Evolutionary conservation across 2,113 vertebrate species (phyloP).

Genomic region (Hypanus sabinus): DNA sequence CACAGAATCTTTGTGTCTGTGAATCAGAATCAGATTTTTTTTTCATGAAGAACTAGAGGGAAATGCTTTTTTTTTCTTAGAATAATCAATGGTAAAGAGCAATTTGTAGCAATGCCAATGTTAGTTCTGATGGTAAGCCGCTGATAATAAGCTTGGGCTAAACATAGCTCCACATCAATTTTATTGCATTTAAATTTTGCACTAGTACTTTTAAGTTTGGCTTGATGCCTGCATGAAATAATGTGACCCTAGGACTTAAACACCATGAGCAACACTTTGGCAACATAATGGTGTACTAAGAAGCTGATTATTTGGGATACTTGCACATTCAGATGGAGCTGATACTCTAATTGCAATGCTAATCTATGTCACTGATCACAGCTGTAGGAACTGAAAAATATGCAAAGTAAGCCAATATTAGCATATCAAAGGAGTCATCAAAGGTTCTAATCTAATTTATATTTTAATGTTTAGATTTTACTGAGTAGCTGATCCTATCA

Average conservation of each 20-base stretch:
- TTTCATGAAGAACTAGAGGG: not conserved
- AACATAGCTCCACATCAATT: not conserved
- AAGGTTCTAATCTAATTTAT: slow-evolving; percentile 32
- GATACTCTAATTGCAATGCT: not conserved
- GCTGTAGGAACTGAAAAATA: not conserved
- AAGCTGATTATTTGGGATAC: not conserved
- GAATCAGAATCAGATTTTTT: not conserved
- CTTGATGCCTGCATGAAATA: not conserved
- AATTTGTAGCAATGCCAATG: not conserved
- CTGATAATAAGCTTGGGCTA: not conserved
- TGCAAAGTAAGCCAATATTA: slow-evolving; percentile 16
- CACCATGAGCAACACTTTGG: not conserved
- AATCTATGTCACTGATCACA: slow-evolving; percentile 17
- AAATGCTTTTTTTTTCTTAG: not conserved
- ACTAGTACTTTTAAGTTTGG: not conserved
- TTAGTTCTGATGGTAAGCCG: not conserved
- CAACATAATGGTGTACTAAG: not conserved
- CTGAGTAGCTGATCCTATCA: not conserved
- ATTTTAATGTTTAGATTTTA: slow-evolving; percentile 13
- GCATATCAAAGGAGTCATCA: slow-evolving; percentile 24
- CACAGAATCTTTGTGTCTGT: too few relatives aligned
- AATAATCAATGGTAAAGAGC: not conserved
- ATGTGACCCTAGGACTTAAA: not conserved
- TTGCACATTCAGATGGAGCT: not conserved
- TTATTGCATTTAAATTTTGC: not conserved